phyloP scores from a whole-genome alignment of 2,113 vertebrate species.

The Menura novaehollandiae region DNA sequence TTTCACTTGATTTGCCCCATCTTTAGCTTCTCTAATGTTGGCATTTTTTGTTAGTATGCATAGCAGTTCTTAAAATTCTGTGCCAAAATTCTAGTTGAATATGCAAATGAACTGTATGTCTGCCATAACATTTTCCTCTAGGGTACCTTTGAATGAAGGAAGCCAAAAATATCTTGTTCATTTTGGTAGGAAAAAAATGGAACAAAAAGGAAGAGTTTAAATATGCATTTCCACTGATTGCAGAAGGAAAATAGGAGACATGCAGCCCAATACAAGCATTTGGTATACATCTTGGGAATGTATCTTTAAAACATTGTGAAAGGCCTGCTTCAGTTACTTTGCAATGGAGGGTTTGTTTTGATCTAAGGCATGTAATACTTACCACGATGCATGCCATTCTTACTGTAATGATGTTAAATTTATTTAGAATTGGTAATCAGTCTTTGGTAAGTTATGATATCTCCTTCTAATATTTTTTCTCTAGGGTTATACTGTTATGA shows the following conservation, averaged over 20 bases:
- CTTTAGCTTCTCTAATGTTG: slow-evolving; percentile 3
- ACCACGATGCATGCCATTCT: not conserved
- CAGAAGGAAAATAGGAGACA: not conserved
- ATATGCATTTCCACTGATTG: not conserved
- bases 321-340: not conserved
- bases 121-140: slow-evolving; percentile 57
- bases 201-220: slow-evolving; percentile 9
- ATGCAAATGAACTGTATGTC: slow-evolving; percentile 52
- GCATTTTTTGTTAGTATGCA: slow-evolving; percentile 12
- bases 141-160: slow-evolving; percentile 9
- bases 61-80: slow-evolving; percentile 3
- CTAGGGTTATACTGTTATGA: not conserved
- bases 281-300: not conserved
- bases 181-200: slow-evolving; percentile 8
- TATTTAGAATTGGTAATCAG: not conserved
- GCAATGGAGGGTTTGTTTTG: not conserved
- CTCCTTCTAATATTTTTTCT: not conserved
- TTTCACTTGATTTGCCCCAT: not conserved
- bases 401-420: not conserved
- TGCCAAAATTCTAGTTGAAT: slow-evolving; percentile 48
- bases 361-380: not conserved
- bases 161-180: slow-evolving; percentile 52
- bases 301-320: not conserved
- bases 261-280: not conserved
- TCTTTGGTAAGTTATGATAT: not conserved